Base-by-base conservation (phyloP, 2,797 vertebrate genomes). In the Scarus forsteni region DNA sequence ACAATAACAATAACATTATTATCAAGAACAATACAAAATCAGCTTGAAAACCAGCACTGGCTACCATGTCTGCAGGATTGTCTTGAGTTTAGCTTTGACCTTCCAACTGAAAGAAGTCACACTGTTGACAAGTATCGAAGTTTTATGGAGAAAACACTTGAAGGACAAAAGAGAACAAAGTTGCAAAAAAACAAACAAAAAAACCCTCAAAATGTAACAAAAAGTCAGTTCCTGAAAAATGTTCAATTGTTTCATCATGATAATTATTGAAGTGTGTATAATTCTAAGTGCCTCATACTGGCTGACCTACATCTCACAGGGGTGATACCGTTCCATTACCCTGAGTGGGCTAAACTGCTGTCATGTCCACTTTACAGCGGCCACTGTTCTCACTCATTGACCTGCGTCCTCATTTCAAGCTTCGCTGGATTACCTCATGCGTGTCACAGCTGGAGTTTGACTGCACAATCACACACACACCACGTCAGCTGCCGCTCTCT, bases 331-430 rank as follows among this genome's bases (percentile, higher is more conserved):
- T 49, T 57, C 36, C 34, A 49, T 73, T 36, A 57, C 27, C 45
- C 10, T 44, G 42, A 66, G 42, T 59, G 58, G 19, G 15, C 38
- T 52, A 38, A 67, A 65, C 16, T 50, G 3, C 63, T 60, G 38
- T 43, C 43, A 62, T 64, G 54, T 78, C 45, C 49, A 77, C 67
- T 82, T 69, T 60, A 44, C 73, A 77, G 52, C 75, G 54, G 38
- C 66, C 46, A 15, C 52, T 76, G 40, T 75, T 83, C 48, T 65
- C 49, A 34, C 13, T 62, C 59, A 53, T 39, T 73, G 70, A 75
- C 73, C 66, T 48, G 57, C 75, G 64, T 78, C 73, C 78, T 67
- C 18, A 3, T 85, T 85, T 84, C 51, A 60, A 48, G 70, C 71
- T 61, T 44, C 35, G 48, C 62, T 72, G 72, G 53, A 58, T 53